A percentile compares a stretch with the other conserved stretches of the same genome.
phyloP scores from a whole-genome alignment of 2,113 vertebrate genomes.

The Bothrops jararaca region DNA sequence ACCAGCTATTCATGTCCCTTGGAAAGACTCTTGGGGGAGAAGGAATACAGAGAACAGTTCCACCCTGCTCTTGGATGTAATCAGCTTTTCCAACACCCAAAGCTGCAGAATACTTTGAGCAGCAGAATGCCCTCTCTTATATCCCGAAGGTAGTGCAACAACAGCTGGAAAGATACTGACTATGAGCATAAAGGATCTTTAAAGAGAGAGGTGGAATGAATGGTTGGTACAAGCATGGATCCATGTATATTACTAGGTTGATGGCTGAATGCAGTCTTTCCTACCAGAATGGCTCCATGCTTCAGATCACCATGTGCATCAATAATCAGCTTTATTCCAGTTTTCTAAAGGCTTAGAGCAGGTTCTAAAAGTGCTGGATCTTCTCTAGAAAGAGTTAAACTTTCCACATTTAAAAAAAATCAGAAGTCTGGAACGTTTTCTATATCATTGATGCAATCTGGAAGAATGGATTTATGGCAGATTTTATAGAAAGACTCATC shows the following conservation, averaged over 20 bases:
- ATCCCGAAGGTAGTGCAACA: background rate
- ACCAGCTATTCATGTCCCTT: background rate
- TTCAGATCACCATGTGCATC: background rate
- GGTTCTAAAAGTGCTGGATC: background rate
- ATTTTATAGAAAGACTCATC: background rate
- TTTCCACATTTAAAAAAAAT: background rate
- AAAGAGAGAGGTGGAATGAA: background rate
- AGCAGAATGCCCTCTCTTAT: background rate
- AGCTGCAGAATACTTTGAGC: background rate
- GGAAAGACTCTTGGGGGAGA: background rate
- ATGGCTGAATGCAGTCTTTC: background rate
- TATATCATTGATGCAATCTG: background rate
- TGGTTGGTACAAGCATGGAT: background rate
- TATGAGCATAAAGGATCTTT: background rate
- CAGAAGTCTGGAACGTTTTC: background rate
- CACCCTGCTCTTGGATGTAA: background rate
- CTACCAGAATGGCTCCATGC: too few relatives aligned
- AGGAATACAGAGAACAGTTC: background rate
- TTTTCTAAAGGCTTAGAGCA: background rate
- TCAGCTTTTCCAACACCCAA: background rate
- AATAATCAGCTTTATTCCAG: background rate
- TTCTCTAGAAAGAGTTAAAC: background rate
- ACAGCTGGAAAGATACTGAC: background rate
- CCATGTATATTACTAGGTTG: background rate
- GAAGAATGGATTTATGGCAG: background rate